Conservation (phyloP, 2,113 vertebrate genomes). For the Salvelinus namaycush region DNA sequence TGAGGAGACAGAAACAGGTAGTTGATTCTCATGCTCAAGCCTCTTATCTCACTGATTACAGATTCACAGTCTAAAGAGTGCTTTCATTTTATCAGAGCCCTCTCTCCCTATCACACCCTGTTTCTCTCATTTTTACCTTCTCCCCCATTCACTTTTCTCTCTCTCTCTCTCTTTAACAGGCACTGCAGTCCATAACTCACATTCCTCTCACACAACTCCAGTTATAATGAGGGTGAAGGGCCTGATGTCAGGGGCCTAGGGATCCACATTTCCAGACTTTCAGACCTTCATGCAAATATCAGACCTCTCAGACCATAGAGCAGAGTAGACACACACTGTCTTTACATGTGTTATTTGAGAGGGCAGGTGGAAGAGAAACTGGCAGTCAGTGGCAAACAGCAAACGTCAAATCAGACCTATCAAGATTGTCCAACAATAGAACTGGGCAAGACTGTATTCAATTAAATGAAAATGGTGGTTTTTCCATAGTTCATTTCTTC, state of each 20-base stretch:
- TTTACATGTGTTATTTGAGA: neutral
- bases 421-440: neutral
- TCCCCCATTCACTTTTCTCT: neutral
- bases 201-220: neutral
- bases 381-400: neutral
- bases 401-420: no score
- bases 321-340: neutral
- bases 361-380: neutral
- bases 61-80: no score
- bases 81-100: no score
- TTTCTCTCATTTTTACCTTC: neutral
- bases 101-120: constrained; percentile 2
- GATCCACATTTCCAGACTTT: neutral
- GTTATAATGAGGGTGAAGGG: constrained; percentile 47
- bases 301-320: neutral
- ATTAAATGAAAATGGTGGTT: no score
- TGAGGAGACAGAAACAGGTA: no score
- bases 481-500: no score
- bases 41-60: no score
- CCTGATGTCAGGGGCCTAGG: constrained; percentile 3
- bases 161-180: neutral
- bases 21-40: no score
- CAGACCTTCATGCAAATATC: constrained; percentile 3
- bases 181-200: neutral
- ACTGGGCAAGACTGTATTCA: no score